phyloP scores from a whole-genome alignment of 2,888 invertebrate genomes.

The Tetranychus piercei region DNA sequence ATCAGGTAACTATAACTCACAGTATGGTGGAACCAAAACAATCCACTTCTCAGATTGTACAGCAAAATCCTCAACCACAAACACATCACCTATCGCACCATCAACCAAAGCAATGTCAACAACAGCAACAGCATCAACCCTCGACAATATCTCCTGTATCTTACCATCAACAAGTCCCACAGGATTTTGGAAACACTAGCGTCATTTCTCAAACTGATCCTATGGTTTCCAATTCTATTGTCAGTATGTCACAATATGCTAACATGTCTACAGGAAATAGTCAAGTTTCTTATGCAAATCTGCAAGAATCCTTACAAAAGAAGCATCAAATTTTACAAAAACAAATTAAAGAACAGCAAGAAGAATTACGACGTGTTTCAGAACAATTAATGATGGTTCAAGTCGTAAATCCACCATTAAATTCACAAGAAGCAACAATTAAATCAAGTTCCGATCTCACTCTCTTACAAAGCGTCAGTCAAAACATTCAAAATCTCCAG shows the following conservation, averaged over 20 bases:
- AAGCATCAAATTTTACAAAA: conserved; percentile 71
- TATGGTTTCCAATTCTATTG: background rate
- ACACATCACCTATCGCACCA: background rate
- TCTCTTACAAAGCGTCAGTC: background rate
- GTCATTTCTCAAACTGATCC: background rate
- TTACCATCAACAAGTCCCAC: background rate
- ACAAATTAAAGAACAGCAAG: conserved; percentile 61
- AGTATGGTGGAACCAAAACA: background rate
- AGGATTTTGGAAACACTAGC: background rate
- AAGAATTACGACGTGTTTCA: conserved; percentile 63
- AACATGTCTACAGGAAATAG: background rate
- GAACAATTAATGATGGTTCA: conserved; percentile 44
- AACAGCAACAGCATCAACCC: background rate
- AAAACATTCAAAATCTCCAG: background rate
- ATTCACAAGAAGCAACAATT: background rate
- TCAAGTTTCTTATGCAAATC: conserved; percentile 17
- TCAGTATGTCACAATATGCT: conserved; percentile 8
- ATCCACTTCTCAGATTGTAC: background rate
- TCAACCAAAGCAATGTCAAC: background rate
- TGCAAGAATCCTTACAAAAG: conserved; percentile 54
- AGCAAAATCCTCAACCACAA: background rate
- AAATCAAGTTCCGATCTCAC: background rate
- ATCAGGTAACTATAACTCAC: background rate
- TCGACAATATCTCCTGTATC: background rate
- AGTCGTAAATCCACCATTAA: background rate